Evolutionary conservation across 2,888 invertebrate species (phyloP).

Genomic region (Stomorhina lunata): DNA sequence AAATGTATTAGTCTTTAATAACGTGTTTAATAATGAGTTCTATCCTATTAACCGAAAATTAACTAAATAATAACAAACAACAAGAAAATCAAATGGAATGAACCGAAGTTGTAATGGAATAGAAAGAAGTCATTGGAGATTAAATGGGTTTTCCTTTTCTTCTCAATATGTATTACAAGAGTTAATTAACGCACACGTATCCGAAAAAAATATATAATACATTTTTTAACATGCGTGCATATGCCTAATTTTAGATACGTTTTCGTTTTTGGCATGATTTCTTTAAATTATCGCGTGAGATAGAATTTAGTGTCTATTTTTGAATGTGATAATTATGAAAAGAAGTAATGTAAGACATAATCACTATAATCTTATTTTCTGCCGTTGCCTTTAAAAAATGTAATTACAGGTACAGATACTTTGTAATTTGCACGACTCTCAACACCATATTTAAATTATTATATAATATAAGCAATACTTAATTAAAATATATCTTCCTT

Average conservation of each 20-base stretch:
- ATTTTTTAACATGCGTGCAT: neutral
- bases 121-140: slow-evolving; percentile 6
- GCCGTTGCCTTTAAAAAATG: neutral
- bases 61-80: slow-evolving; percentile 24
- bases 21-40: slow-evolving; percentile 27
- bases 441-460: slow-evolving; percentile 19
- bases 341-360: neutral
- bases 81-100: neutral
- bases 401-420: no score
- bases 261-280: neutral
- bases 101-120: neutral
- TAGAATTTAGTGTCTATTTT: slow-evolving; percentile 26
- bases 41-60: slow-evolving; percentile 42
- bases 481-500: no score
- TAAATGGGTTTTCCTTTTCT: neutral
- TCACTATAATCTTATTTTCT: neutral
- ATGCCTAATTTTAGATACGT: neutral
- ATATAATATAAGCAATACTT: no score
- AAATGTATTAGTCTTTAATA: neutral
- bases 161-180: no score
- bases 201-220: no score
- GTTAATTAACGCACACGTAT: no score
- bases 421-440: neutral
- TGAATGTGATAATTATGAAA: slow-evolving; percentile 27
- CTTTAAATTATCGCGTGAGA: neutral